These are phyloP conservation scores for Hephaestus fuliginosus DNA, from an alignment of 2,797 vertebrate genomes.

Conservation along the genomic window DNA sequence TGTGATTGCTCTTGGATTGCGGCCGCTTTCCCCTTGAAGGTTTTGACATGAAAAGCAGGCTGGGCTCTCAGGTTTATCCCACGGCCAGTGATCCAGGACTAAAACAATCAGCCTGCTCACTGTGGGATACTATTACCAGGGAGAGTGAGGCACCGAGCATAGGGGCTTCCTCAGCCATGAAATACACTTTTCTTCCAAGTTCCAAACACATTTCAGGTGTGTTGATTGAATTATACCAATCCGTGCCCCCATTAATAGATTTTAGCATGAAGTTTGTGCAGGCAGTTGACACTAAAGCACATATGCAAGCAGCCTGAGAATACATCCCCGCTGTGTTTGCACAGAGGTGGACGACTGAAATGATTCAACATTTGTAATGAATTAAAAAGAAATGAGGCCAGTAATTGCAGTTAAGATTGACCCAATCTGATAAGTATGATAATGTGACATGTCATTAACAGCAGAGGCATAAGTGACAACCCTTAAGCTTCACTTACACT, in stretches of 20 bases:
- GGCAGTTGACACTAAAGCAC: constrained; percentile 45
- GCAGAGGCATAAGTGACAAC: constrained; percentile 78
- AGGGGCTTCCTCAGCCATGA: constrained; percentile 81
- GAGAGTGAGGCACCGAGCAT: constrained; percentile 76
- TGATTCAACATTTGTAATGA: constrained; percentile 72
- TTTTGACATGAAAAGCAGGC: constrained; percentile 89
- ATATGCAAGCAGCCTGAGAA: constrained; percentile 29
- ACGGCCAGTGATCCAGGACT: constrained; percentile 87
- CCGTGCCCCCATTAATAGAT: constrained; percentile 64
- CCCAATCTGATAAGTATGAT: constrained; percentile 78
- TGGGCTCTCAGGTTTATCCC: constrained; percentile 86
- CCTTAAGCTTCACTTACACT: constrained; percentile 83
- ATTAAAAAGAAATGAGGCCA: constrained; percentile 74
- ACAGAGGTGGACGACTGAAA: constrained; percentile 56
- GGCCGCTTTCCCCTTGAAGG: constrained; percentile 86
- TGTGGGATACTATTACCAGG: constrained; percentile 88
- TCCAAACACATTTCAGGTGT: constrained; percentile 73
- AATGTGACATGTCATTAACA: constrained; percentile 81
- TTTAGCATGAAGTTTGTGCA: constrained; percentile 53
- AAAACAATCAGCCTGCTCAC: constrained; percentile 87
- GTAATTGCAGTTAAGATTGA: constrained; percentile 77
- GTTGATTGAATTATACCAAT: constrained; percentile 80
- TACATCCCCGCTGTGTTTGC: constrained; percentile 56
- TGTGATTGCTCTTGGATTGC: constrained; percentile 89
- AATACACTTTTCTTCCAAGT: constrained; percentile 72